Conservation (phyloP, 2,797 vertebrate species). For the Fundulus diaphanus region DNA sequence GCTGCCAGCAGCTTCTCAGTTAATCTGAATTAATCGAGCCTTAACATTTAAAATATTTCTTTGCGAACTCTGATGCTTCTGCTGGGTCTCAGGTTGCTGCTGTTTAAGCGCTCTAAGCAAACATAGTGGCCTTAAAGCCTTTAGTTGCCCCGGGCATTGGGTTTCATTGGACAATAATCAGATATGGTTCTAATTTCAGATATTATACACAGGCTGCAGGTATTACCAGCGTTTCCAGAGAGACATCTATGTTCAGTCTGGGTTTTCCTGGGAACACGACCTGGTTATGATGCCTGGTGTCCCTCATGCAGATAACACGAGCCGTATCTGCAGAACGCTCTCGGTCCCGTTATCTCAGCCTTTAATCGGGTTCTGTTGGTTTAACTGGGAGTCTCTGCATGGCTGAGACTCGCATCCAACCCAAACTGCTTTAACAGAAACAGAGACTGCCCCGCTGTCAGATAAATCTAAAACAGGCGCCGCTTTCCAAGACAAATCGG, state of each 20-base stretch:
- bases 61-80: neutral
- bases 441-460: no score
- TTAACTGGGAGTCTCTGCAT: neutral
- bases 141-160: neutral
- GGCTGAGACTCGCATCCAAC: no score
- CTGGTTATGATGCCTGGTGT: slow-evolving; percentile 10
- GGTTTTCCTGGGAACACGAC: neutral
- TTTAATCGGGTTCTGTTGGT: slow-evolving; percentile 3
- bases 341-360: neutral
- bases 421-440: neutral
- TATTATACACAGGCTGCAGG: no score
- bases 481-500: no score
- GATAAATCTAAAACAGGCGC: no score
- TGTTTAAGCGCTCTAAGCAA: neutral
- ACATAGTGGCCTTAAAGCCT: neutral
- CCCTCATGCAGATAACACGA: slow-evolving; percentile 3
- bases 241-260: slow-evolving; percentile 27
- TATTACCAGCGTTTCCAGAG: no score
- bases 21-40: neutral
- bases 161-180: neutral
- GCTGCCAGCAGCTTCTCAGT: neutral
- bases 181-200: neutral
- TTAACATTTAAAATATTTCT: neutral
- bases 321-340: slow-evolving; percentile 34
- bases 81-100: no score